phyloP scores from a whole-genome alignment of 2,797 vertebrate genomes.

The Rhynchonycteris naso region DNA sequence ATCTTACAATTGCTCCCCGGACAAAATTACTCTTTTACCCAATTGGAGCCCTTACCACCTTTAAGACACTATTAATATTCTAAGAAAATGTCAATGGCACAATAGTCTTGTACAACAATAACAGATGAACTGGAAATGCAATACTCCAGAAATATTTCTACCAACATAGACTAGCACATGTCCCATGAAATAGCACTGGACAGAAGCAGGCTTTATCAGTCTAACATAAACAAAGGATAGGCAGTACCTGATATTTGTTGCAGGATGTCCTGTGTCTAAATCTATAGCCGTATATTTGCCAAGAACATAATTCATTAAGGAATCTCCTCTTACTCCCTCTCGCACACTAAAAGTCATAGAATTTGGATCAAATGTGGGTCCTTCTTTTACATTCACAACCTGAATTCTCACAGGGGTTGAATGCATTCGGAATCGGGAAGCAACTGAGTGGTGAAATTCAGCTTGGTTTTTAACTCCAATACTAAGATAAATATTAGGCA shows the following conservation, averaged over 20 bases:
- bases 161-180: neutral
- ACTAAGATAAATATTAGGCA: slow-evolving; percentile 86
- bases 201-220: neutral
- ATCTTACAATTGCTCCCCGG: neutral
- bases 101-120: neutral
- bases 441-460: slow-evolving; percentile 81
- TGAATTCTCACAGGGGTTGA: slow-evolving; percentile 88
- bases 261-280: slow-evolving; percentile 89
- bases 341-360: slow-evolving; percentile 86
- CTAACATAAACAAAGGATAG: neutral
- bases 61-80: slow-evolving; percentile 4
- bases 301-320: slow-evolving; percentile 82
- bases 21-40: neutral
- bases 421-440: slow-evolving; percentile 74
- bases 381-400: slow-evolving; percentile 91
- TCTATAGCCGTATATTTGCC: slow-evolving; percentile 88
- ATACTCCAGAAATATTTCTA: neutral
- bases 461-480: slow-evolving; percentile 89
- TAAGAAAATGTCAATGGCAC: neutral
- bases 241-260: slow-evolving; percentile 91
- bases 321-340: slow-evolving; percentile 78
- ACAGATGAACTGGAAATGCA: neutral
- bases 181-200: neutral
- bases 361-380: slow-evolving; percentile 88
- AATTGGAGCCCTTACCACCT: neutral